Evolutionary conservation across 2,797 vertebrate species (phyloP).

Genomic region (Nyctibius grandis): DNA sequence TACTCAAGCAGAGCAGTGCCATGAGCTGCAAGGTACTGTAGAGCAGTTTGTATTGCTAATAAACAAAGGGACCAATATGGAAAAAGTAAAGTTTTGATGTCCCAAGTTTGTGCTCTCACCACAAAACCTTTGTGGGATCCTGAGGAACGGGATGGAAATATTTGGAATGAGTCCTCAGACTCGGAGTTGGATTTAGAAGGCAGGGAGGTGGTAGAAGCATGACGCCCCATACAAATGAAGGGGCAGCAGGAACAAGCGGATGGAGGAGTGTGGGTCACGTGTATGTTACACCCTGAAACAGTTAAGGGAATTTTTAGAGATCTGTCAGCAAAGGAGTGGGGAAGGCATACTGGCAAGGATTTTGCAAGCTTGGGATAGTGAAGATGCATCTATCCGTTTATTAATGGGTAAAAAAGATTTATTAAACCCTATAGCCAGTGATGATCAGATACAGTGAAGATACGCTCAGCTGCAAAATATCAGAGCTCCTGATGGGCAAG

Average conservation of each 20-base stretch:
- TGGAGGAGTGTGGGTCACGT: neutral
- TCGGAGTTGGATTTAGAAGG: neutral
- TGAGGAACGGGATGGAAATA: neutral
- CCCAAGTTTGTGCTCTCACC: neutral
- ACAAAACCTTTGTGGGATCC: neutral
- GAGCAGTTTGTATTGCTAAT: neutral
- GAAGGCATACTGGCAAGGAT: neutral
- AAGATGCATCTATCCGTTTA: neutral
- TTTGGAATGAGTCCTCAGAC: neutral
- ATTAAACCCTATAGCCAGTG: neutral
- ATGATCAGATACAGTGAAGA: neutral
- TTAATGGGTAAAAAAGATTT: neutral
- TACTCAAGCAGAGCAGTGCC: neutral
- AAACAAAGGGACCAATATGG: rapidly evolving
- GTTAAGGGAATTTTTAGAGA: neutral
- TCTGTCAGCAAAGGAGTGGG: neutral
- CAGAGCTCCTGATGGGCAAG: neutral
- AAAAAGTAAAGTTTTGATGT: neutral
- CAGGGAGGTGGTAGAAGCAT: neutral
- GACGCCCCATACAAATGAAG: neutral
- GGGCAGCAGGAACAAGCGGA: neutral
- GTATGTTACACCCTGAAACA: neutral
- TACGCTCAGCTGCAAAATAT: neutral
- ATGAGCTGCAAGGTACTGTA: neutral
- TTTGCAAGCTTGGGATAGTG: neutral